Evolutionary conservation across 2,888 invertebrate species (phyloP).

Genomic region (Ochropacha duplaris): DNA sequence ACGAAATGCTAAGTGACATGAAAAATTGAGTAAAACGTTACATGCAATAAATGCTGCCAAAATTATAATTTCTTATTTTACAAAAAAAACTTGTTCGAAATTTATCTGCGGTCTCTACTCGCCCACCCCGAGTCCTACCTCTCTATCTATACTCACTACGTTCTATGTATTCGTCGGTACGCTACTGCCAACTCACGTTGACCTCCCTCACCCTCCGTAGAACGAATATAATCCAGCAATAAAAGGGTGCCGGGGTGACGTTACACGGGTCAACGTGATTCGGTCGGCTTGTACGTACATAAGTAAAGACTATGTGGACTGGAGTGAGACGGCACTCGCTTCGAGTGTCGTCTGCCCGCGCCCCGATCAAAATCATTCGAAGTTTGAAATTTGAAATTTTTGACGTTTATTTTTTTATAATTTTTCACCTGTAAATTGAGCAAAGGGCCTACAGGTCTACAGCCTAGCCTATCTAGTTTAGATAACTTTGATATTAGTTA

Average conservation of each 20-base stretch:
- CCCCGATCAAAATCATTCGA: slow-evolving; percentile 77
- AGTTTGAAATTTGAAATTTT: slow-evolving; percentile 65
- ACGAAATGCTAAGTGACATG: no score
- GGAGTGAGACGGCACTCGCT: slow-evolving; percentile 59
- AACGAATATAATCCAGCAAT: slow-evolving; percentile 40
- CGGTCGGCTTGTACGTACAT: slow-evolving; percentile 62
- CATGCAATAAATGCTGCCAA: neutral
- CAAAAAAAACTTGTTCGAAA: slow-evolving; percentile 21
- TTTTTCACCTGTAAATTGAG: slow-evolving; percentile 10
- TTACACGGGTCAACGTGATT: slow-evolving; percentile 47
- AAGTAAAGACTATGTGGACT: slow-evolving; percentile 67
- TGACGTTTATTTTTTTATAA: slow-evolving; percentile 51
- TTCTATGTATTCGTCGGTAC: slow-evolving; percentile 72
- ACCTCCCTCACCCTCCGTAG: slow-evolving; percentile 58
- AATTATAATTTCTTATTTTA: neutral
- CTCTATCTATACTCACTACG: slow-evolving; percentile 64
- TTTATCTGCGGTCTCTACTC: slow-evolving; percentile 55
- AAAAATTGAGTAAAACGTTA: no score
- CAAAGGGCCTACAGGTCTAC: neutral
- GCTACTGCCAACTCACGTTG: slow-evolving; percentile 65
- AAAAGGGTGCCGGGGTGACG: slow-evolving; percentile 53
- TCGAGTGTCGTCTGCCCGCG: slow-evolving; percentile 78
- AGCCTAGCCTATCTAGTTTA: neutral
- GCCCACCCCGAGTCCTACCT: slow-evolving; percentile 68
- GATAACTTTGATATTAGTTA: neutral